These are phyloP conservation scores for Serranochromis macrocephalus DNA, from an alignment of 2,113 vertebrate species.

Conservation along the genomic window DNA sequence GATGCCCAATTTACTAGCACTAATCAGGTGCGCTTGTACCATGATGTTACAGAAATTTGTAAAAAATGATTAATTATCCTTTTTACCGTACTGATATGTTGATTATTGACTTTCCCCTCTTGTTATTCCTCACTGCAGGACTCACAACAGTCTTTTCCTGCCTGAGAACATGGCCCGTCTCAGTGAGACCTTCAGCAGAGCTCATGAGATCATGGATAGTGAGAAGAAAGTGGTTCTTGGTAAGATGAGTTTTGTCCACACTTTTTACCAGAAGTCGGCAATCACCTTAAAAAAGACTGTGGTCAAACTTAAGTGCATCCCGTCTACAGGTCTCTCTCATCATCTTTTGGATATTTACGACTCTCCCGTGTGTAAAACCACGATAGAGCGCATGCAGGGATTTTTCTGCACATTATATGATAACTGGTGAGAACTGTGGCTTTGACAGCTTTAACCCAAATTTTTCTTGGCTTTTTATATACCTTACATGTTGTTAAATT, in stretches of 20 bases:
- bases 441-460: background rate
- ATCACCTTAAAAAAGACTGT: background rate
- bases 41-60: background rate
- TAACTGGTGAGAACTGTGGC: conserved; percentile 79
- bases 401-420: conserved; percentile 90
- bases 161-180: conserved; percentile 85
- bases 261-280: background rate
- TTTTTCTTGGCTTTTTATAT: background rate
- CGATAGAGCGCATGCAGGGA: conserved; percentile 88
- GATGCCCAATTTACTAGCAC: conserved; percentile 86
- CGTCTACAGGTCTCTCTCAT: conserved; percentile 78
- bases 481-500: background rate
- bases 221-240: conserved; percentile 90
- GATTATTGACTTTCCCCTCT: background rate
- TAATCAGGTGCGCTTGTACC: conserved; percentile 78
- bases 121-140: conserved; percentile 38
- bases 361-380: conserved; percentile 80
- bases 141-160: conserved; percentile 84
- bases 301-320: background rate
- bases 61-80: background rate
- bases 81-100: background rate
- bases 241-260: conserved; percentile 44
- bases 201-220: conserved; percentile 83
- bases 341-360: conserved; percentile 81
- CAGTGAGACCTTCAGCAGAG: conserved; percentile 79